Conservation (phyloP, 1,140 invertebrate species). For the Panagrolaimus sp. region DNA sequence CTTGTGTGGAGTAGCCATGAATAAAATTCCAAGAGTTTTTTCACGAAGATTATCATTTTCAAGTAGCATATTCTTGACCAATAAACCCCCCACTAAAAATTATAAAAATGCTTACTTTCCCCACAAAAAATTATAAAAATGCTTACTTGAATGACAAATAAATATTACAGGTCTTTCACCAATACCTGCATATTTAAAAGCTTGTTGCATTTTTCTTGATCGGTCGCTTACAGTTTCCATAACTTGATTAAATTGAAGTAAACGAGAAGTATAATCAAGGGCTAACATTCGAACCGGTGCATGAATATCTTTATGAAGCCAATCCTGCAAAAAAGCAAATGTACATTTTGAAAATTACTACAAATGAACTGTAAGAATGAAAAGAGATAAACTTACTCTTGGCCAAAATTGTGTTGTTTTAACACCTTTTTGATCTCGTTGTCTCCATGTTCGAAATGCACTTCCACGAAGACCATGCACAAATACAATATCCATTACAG, state of each 20-base stretch:
- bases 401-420: slow-evolving; percentile 43
- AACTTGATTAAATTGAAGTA: slow-evolving; percentile 27
- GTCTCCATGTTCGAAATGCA: slow-evolving; percentile 40
- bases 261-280: slow-evolving; percentile 36
- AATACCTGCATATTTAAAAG: slow-evolving; percentile 25
- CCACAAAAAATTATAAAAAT: too few relatives aligned
- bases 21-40: slow-evolving; percentile 40
- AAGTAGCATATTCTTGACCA: slow-evolving; percentile 40
- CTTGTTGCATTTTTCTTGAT: slow-evolving; percentile 21
- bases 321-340: slow-evolving; percentile 37
- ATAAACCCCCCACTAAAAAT: slow-evolving; percentile 41
- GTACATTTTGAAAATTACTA: too few relatives aligned
- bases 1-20: slow-evolving; percentile 35
- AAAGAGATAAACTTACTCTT: slow-evolving; percentile 11
- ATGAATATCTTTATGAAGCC: slow-evolving; percentile 29
- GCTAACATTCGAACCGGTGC: slow-evolving; percentile 34
- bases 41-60: slow-evolving; percentile 29
- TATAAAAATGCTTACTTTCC: too few relatives aligned
- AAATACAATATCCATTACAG: slow-evolving; percentile 22
- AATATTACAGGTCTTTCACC: slow-evolving; percentile 34
- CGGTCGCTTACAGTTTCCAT: slow-evolving; percentile 29
- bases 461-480: slow-evolving; percentile 35
- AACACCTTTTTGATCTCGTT: slow-evolving; percentile 21
- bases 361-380: slow-evolving; percentile 7
- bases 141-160: slow-evolving; percentile 38